Base-by-base conservation (phyloP, 2,888 invertebrate species). In the Nowickia ferox region DNA sequence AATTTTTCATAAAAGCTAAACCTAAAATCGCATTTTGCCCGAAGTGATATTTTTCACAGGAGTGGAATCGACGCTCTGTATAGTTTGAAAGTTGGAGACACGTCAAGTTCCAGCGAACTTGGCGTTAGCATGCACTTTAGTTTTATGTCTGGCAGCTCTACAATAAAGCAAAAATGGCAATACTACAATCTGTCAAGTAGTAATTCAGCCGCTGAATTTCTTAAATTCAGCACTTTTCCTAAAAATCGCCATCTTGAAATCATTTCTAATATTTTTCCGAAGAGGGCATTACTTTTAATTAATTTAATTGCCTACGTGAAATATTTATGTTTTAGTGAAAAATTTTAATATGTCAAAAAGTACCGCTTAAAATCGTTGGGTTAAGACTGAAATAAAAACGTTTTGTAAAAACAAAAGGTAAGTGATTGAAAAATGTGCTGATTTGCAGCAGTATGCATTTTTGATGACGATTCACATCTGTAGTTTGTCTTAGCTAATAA, bases 351-450 rank as follows among this genome's bases (percentile, higher is more conserved):
- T 17, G 19, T 51, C 44, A 38, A 46, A 63, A 13, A 66, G 19
- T 78, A 66, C 59, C 68, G 57, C 22, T 46, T 63, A 83, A 68
- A 57, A 19, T 80, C 13, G 53, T 74, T 82, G 78, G 78, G 78
- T 38, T 72, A 86, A 86, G 86, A 86, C 86, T 86, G 86, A 83
- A 83, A 77, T 38, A 71, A 72, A 66, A 71, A 83, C 86, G 76
- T 86, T 85, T 86, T 65, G 30, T 71, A 79, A 78, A 30, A 86
- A 44, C 66, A 55, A 78, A 83, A 83, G 83, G 86, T 86, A 68
- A 72, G 82, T 72, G 53, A 17, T 72, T 42, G 15, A 78, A 46
- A 63, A 63, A 55, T 75, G 53, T 78, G 63, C 30, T 46, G 22
- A 0, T 11, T 22, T 22, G 17, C 48, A 65, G 46, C 59, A 76